Conservation (phyloP, 1,140 invertebrate genomes). For the Aphaenogaster ashmeadi region DNA sequence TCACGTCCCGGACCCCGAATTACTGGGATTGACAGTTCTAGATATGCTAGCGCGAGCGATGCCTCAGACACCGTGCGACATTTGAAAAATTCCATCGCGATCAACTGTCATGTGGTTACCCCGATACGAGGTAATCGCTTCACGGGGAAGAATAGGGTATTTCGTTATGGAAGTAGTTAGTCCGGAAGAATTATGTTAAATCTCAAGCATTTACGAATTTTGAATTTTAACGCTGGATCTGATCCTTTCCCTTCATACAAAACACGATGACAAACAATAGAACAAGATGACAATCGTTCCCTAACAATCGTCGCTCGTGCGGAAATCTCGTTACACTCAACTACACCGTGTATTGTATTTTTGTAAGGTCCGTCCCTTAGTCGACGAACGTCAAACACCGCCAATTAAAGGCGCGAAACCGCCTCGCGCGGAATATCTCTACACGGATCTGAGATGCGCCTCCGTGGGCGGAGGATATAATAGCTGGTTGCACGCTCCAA, state of each 20-base stretch:
- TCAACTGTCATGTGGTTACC: neutral
- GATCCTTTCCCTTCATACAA: neutral
- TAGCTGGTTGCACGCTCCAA: slow-evolving; percentile 52
- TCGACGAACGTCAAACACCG: slow-evolving; percentile 20
- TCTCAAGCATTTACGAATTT: neutral
- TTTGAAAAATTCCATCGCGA: slow-evolving; percentile 20
- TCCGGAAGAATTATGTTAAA: neutral
- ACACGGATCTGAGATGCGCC: slow-evolving; percentile 32
- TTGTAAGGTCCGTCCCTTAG: neutral
- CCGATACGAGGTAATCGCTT: neutral
- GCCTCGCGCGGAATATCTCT: slow-evolving; percentile 25
- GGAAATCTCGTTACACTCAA: slow-evolving; percentile 27
- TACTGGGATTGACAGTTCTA: slow-evolving; percentile 38
- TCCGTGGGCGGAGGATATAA: slow-evolving; percentile 1
- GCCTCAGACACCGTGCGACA: neutral
- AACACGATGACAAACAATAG: neutral
- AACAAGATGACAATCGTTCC: neutral
- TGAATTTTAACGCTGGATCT: neutral
- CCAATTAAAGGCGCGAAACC: slow-evolving; percentile 42
- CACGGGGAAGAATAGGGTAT: neutral
- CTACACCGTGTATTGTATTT: slow-evolving; percentile 15
- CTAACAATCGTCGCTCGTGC: slow-evolving; percentile 6
- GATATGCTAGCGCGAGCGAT: slow-evolving; percentile 4
- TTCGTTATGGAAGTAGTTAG: neutral
- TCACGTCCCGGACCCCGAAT: slow-evolving; percentile 25